Base-by-base conservation (phyloP, 2,113 vertebrate species). In the Petaurus breviceps region DNA sequence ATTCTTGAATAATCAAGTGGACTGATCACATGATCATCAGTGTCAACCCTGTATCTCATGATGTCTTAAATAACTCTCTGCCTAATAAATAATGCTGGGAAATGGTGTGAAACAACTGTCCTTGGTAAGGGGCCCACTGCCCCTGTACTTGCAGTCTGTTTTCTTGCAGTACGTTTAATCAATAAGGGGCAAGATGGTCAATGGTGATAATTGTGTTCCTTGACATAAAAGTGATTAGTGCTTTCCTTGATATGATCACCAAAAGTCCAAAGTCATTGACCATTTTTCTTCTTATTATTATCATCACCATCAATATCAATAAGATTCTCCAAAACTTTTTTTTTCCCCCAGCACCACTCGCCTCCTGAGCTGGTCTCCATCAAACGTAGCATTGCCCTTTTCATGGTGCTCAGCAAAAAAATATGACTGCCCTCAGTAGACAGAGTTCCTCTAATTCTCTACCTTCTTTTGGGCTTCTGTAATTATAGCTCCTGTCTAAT, bases 251-350 rank as follows among this genome's bases (percentile, higher is more conserved):
- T 77, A 24, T 90, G 51, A 51, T 61, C 68, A 93, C 51, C 9
- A 23, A 25, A 77, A 14, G 93, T 90, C 22, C 90, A 46, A 43
- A 95, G 96, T 94, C 46, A 14, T 54, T 96, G 93, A 93, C 8
- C 5, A 89, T 92, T 94, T 9, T 92, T 95, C 11, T 89, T 95
- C 91, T 28, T 93, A 23, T 47, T 25, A 61, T 89, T 94, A 89
- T 90, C 52, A 25, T 91, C 57, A 91, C 46, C 0, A 55, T 92
- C n/a, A 26, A 77, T n/a, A 37, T 37, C 12, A 14, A 68, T 68
- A n/a, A 37, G 31, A 12, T 0, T 37, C 61, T 1, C 61, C 31
- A 37, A 2, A 37, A 37, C 61, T 49, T 68, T 61, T 37, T n/a
- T 68, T 37, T 68, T 52, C 3, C 52, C 31, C 52, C 31, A 68